These are phyloP conservation scores for Nasonia vitripennis DNA, from an alignment of 1,140 invertebrate genomes.

Conservation along the genomic window DNA sequence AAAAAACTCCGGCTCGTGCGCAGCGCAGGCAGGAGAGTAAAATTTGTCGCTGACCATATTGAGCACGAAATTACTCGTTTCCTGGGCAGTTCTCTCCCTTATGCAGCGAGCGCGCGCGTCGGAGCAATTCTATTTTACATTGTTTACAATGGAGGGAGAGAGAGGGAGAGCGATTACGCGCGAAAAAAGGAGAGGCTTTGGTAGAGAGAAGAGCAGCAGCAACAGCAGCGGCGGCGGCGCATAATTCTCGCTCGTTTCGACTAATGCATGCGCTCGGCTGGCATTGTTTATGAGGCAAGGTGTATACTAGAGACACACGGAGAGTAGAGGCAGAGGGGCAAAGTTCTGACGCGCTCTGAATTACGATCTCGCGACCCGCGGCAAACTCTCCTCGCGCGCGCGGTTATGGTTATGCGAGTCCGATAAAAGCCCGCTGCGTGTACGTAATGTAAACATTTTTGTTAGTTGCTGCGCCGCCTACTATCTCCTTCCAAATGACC, in stretches of 20 bases:
- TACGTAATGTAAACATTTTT: not conserved
- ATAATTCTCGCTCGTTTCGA: slow-evolving; percentile 36
- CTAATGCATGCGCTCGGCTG: slow-evolving; percentile 3
- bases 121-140: slow-evolving; percentile 14
- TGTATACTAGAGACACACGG: not conserved
- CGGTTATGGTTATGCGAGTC: not conserved
- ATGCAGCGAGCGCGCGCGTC: too few species aligned
- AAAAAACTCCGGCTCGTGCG: not conserved
- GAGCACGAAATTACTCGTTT: slow-evolving; percentile 34
- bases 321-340: not conserved
- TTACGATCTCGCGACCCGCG: slow-evolving; percentile 26
- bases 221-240: not conserved
- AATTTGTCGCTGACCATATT: slow-evolving; percentile 47
- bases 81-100: not conserved
- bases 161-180: not conserved
- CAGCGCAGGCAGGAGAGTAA: not conserved
- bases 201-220: not conserved
- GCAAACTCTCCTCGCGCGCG: not conserved
- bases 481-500: too few species aligned
- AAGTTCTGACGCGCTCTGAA: slow-evolving; percentile 35
- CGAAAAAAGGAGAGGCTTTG: not conserved
- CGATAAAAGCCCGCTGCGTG: not conserved
- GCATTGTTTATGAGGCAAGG: slow-evolving; percentile 8
- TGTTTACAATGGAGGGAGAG: slow-evolving; percentile 13
- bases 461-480: not conserved